Base-by-base conservation (phyloP, 1,140 invertebrate species). In the Ephestia elutella region DNA sequence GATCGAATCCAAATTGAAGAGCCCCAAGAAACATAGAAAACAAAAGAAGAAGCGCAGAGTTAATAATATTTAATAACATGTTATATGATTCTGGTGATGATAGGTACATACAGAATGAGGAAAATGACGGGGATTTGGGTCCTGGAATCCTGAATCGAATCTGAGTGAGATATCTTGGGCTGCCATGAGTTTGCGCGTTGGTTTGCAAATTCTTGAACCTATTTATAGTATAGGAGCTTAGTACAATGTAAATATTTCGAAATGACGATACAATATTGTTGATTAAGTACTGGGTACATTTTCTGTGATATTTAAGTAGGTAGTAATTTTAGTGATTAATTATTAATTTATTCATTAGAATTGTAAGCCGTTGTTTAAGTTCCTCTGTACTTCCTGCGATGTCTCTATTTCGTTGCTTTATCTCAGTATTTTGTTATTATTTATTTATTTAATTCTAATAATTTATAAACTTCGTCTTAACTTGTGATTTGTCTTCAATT, bases 221-320 rank as follows among this genome's bases (percentile, higher is more conserved):
- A 85, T 82, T 82, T 82, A 82, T 80, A 78, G 65, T 67, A 77
- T 64, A 61, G 63, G 80, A 80, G 82, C 78, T 85, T 61, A 61
- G 68, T 53, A 73, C 61, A 66, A 3, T 32, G 30, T 68, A 68
- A 77, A 72, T 71, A 59, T 53, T 80, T 72, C 74, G 64, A 75
- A 78, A 72, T 77, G 80, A 82, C 80, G 80, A 80, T 71, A 77
- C 80, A 69, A 66, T 78, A 63, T 70, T 75, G 84, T 84, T 79
- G 74, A 82, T 76, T 84, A 86, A 87, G 78, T 78, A 82, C 80
- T 87, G 85, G 85, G 85, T 87, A 84, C 77, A 79, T 78, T 78
- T 79, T 82, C 85, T 87, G 85, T 87, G 85, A 87, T 87, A 87
- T 87, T 85, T 82, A 44, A 15, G 4, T 44, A 84, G 82, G 4